These are phyloP conservation scores for Pimephales promelas DNA, from an alignment of 2,113 vertebrate genomes.

Conservation along the genomic window DNA sequence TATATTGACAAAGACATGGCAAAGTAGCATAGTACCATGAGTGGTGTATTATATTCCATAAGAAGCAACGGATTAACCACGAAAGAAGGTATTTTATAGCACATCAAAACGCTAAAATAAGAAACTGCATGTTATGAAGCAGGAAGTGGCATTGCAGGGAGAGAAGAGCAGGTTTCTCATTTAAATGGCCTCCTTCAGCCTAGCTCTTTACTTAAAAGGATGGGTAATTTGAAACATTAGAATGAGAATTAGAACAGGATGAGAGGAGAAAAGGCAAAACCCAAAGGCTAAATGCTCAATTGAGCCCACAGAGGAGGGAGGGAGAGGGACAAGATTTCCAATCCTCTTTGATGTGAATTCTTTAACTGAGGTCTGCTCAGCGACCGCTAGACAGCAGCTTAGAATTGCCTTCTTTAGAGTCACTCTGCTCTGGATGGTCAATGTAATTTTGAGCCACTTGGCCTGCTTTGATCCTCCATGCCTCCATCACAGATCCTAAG, in stretches of 20 bases:
- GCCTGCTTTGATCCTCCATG: slow-evolving; percentile 73
- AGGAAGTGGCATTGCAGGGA: slow-evolving; percentile 1
- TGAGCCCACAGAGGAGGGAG: slow-evolving; percentile 60
- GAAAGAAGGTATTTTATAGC: neutral
- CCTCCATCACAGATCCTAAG: slow-evolving; percentile 71
- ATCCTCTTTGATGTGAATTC: slow-evolving; percentile 74
- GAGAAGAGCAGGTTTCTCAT: slow-evolving; percentile 15
- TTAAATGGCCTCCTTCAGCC: slow-evolving; percentile 33
- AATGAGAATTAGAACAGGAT: slow-evolving; percentile 29
- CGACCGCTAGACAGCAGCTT: slow-evolving; percentile 76
- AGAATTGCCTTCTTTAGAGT: slow-evolving; percentile 65
- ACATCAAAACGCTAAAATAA: neutral
- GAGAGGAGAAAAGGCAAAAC: slow-evolving; percentile 47
- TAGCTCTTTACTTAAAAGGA: slow-evolving; percentile 40
- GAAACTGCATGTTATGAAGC: neutral
- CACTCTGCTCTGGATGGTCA: slow-evolving; percentile 75
- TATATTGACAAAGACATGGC: neutral
- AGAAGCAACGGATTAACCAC: neutral
- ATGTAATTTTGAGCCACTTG: slow-evolving; percentile 79
- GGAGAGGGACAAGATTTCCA: slow-evolving; percentile 57
- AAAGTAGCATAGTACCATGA: neutral
- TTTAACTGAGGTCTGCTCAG: slow-evolving; percentile 68
- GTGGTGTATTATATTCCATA: neutral
- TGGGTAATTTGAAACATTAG: slow-evolving; percentile 39
- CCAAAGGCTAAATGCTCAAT: slow-evolving; percentile 62